These are phyloP conservation scores for Lynx canadensis DNA, from an alignment of 2,113 vertebrate genomes.

Conservation along the genomic window DNA sequence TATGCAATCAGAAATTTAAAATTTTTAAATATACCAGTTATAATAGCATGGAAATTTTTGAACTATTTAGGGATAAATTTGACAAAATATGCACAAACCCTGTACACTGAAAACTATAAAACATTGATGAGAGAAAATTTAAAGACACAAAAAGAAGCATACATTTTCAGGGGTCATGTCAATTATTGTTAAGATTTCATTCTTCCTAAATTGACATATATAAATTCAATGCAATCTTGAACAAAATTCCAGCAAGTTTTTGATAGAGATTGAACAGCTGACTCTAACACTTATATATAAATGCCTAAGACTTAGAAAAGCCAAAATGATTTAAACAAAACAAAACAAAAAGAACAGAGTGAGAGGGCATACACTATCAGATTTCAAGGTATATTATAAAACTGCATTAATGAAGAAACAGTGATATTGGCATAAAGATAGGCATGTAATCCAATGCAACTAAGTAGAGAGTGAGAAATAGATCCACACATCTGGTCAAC, in stretches of 20 bases:
- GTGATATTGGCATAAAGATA: not conserved
- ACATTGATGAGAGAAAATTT: not conserved
- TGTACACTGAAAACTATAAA: not conserved
- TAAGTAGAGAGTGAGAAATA: conserved; percentile 39
- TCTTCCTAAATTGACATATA: not conserved
- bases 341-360: not conserved
- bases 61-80: not conserved
- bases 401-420: conserved; percentile 34
- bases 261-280: conserved; percentile 11
- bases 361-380: not conserved
- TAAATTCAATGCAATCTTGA: conserved; percentile 17
- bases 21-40: not conserved
- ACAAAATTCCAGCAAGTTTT: conserved; percentile 11
- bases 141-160: not conserved
- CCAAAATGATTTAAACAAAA: not conserved
- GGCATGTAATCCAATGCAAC: not conserved
- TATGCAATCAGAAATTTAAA: not conserved
- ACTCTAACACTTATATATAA: conserved; percentile 29
- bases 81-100: not conserved
- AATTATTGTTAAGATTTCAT: conserved; percentile 40
- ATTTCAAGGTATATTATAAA: conserved; percentile 26
- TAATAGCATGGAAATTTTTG: not conserved
- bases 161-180: not conserved
- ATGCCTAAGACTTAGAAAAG: conserved; percentile 5
- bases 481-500: not conserved